Base-by-base conservation (phyloP, 1,140 invertebrate genomes). In the Polypedilum pembai region DNA sequence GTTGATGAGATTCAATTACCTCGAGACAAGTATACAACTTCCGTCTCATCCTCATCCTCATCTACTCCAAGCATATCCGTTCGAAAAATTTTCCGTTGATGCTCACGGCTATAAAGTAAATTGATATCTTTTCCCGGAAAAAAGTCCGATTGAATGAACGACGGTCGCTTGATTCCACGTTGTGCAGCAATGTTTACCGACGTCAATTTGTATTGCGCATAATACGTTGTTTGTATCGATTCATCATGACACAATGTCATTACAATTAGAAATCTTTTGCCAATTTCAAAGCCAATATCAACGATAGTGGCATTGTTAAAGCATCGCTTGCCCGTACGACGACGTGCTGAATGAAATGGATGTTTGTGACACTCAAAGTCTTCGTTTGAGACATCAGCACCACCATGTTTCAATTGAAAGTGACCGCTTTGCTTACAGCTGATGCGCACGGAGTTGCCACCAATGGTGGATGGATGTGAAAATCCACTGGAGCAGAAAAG, bases 171-270 rank as follows among this genome's bases (percentile, higher is more conserved):
- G 74, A 80, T 83, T 0, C 76, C 76, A 0, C 74, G 77, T 76
- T 85, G 83, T n/a, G 77, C 80, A 40, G 77, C 79, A 33, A 73
- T 76, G 74, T 82, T 82, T 65, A 77, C 79, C 0, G 79, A 79
- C 1, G 75, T 77, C 45, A 85, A 75, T 1, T 74, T 76, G 73
- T 80, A 80, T 17, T 82, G 82, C 1, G 83, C 78, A 73, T 84
- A 85, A 45, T 82, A 80, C 0, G 84, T 85, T 1, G 76, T 77
- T 40, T 80, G 80, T 20, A 79, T 81, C 40, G 77, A 73, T 40
- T 84, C 80, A 74, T 85, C 79, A 20, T 81, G 82, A 74, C 84
- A 86, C 3, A 86, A 76, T 76, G 83, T 79, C 66, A 83, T 78
- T 12, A 83, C 78, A 15, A 78, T 77, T 21, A 69, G 8, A 20